These are phyloP conservation scores for Catamblyrhynchus diadema DNA, from an alignment of 2,797 vertebrate species.

Conservation along the genomic window DNA sequence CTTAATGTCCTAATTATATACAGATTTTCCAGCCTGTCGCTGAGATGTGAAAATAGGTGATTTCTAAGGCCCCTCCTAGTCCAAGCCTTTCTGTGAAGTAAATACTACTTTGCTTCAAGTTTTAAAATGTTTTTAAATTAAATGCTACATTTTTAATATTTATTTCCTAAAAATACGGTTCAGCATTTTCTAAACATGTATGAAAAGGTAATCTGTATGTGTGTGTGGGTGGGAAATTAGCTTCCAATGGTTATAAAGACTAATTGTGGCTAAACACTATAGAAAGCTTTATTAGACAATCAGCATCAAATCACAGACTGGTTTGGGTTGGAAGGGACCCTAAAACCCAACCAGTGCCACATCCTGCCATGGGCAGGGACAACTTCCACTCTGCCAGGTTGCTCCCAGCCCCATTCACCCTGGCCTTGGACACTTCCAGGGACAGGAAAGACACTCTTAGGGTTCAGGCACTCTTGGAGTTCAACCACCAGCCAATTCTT, in stretches of 20 bases:
- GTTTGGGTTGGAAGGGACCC: background rate
- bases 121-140: background rate
- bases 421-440: background rate
- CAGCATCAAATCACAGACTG: background rate
- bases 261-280: background rate
- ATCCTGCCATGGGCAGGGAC: background rate
- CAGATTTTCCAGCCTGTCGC: too few species aligned
- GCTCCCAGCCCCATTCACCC: rapidly evolving
- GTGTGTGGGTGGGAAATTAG: rapidly evolving
- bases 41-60: too few species aligned
- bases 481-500: background rate
- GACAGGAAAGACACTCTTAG: background rate
- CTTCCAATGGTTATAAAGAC: background rate
- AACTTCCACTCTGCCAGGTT: too few species aligned
- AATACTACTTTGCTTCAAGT: background rate
- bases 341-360: background rate
- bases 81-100: background rate
- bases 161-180: rapidly evolving
- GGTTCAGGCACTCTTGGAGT: background rate
- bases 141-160: background rate
- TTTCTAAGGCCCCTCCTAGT: too few species aligned
- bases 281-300: background rate
- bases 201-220: rapidly evolving
- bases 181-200: rapidly evolving
- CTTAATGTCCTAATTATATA: too few species aligned